These are phyloP conservation scores for Onychorhynchus coronatus DNA, from an alignment of 2,113 vertebrate species.

Conservation along the genomic window DNA sequence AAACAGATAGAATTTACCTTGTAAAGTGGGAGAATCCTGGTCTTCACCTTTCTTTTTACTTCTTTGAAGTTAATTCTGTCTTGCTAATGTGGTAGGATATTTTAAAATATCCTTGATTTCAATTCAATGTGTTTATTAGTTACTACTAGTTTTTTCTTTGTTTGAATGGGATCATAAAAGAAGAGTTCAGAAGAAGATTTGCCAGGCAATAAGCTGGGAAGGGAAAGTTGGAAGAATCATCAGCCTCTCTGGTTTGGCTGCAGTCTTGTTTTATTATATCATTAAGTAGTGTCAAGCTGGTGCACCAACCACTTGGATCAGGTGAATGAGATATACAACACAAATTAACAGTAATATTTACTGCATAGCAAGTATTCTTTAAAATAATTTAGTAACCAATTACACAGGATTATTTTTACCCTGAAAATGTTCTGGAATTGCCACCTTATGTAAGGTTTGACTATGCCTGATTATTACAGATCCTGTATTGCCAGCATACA, in stretches of 20 bases:
- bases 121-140: background rate
- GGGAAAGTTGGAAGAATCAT: slow-evolving; percentile 2
- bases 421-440: background rate
- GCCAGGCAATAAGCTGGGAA: background rate
- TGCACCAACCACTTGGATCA: background rate
- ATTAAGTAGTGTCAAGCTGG: background rate
- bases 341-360: background rate
- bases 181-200: slow-evolving; percentile 4
- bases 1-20: background rate
- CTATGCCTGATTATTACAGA: background rate
- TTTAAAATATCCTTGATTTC: background rate
- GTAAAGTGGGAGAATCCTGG: background rate
- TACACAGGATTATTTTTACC: background rate
- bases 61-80: background rate
- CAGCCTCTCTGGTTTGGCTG: slow-evolving; percentile 10
- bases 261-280: background rate
- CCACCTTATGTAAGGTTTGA: background rate
- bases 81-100: background rate
- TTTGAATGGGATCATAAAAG: background rate
- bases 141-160: background rate
- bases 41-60: background rate
- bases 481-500: background rate
- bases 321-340: background rate
- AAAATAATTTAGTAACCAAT: background rate
- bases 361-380: background rate